Evolutionary conservation across 23 tunicate genomes (phyloP).

Genomic region (Botrylloides violaceus): DNA sequence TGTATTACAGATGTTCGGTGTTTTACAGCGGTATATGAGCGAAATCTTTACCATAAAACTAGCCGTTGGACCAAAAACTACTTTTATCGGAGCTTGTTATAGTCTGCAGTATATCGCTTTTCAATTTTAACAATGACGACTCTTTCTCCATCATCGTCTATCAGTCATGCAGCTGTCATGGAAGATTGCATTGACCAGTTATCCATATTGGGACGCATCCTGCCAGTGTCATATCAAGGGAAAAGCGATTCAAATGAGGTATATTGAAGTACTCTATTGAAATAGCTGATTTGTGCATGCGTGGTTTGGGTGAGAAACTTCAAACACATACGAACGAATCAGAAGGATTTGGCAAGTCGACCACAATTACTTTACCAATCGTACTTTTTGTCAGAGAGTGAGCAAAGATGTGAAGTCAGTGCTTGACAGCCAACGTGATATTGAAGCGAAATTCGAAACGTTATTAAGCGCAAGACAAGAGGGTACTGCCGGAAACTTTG

Average conservation of each 20-base stretch:
- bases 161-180: slow-evolving; percentile 38
- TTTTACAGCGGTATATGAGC: too few species aligned
- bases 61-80: too few species aligned
- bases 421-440: slow-evolving; percentile 45
- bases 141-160: slow-evolving; percentile 42
- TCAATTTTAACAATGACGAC: slow-evolving; percentile 10
- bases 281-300: too few species aligned
- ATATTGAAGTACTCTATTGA: too few species aligned
- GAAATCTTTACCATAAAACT: too few species aligned
- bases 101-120: too few species aligned
- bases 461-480: slow-evolving; percentile 37
- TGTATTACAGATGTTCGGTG: too few species aligned
- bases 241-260: slow-evolving; percentile 47
- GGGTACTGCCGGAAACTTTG: slow-evolving; percentile 15
- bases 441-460: slow-evolving; percentile 45
- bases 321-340: too few species aligned
- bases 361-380: too few species aligned
- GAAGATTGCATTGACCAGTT: slow-evolving; percentile 75
- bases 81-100: too few species aligned
- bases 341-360: too few species aligned
- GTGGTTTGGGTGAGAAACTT: too few species aligned
- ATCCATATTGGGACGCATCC: slow-evolving; percentile 50
- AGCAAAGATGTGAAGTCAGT: slow-evolving; percentile 38
- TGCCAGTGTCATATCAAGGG: slow-evolving; percentile 56
- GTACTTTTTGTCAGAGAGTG: slow-evolving; percentile 37